Conservation (phyloP, 2,888 invertebrate species). For the Sphaerophoria rueppellii region DNA sequence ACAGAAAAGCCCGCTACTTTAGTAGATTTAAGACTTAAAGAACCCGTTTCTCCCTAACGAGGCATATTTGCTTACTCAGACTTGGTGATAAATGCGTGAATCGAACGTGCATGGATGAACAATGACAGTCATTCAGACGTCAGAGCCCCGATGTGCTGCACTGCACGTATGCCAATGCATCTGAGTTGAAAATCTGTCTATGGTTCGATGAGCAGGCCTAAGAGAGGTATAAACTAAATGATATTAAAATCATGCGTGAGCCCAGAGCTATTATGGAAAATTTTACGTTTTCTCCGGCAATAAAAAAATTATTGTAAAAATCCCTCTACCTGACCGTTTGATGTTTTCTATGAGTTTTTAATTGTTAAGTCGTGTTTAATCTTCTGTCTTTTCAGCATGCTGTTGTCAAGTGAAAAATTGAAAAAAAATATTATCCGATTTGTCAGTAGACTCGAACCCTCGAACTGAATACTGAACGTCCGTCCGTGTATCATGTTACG, state of each 20-base stretch:
- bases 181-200: constrained; percentile 11
- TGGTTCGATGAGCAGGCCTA: not conserved
- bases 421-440: constrained; percentile 35
- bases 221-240: constrained; percentile 9
- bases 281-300: constrained; percentile 31
- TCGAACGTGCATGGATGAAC: constrained; percentile 5
- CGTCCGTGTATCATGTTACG: constrained; percentile 23
- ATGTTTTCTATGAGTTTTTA: constrained; percentile 27
- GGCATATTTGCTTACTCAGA: constrained; percentile 39
- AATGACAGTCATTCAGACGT: constrained; percentile 19
- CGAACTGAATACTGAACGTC: not conserved
- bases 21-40: constrained; percentile 25
- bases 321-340: constrained; percentile 44
- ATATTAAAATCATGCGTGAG: constrained; percentile 42
- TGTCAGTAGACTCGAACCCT: constrained; percentile 48
- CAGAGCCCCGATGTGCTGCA: constrained; percentile 24
- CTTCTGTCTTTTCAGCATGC: constrained; percentile 7
- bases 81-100: not conserved
- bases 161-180: constrained; percentile 48
- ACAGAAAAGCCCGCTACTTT: constrained; percentile 17
- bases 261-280: constrained; percentile 39
- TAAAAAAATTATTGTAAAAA: constrained; percentile 4
- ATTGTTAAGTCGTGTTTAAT: constrained; percentile 35
- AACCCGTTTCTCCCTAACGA: constrained; percentile 65
- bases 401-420: not conserved